Evolutionary conservation across 2,888 invertebrate species (phyloP).

Genomic region (Pandemis cinnamomeana): DNA sequence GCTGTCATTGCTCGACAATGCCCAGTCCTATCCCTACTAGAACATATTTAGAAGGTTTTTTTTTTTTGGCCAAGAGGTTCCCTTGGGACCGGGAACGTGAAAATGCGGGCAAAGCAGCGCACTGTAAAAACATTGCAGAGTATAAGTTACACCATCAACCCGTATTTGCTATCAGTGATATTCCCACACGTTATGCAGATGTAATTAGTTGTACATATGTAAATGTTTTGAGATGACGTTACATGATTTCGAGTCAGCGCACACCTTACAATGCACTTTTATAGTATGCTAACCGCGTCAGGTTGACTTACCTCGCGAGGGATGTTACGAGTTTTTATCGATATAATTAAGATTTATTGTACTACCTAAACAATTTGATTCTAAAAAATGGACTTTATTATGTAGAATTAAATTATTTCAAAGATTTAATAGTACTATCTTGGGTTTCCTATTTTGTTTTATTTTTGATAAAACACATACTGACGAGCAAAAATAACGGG

Average conservation of each 20-base stretch:
- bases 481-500: too few species aligned
- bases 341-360: neutral
- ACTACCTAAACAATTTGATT: neutral
- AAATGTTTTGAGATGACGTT: slow-evolving; percentile 58
- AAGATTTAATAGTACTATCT: too few species aligned
- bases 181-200: slow-evolving; percentile 40
- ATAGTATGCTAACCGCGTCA: slow-evolving; percentile 73
- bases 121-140: neutral
- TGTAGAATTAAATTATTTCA: neutral
- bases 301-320: slow-evolving; percentile 58
- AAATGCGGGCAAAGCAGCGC: too few species aligned
- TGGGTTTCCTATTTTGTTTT: too few species aligned
- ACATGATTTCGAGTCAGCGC: slow-evolving; percentile 47
- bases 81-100: too few species aligned
- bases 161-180: slow-evolving; percentile 19
- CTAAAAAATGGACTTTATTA: too few species aligned
- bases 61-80: too few species aligned
- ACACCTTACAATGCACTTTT: slow-evolving; percentile 76
- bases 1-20: too few species aligned
- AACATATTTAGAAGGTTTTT: too few species aligned
- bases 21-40: too few species aligned
- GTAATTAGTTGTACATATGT: slow-evolving; percentile 33
- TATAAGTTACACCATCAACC: neutral
- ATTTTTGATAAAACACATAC: too few species aligned
- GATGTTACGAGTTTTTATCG: slow-evolving; percentile 46